Percentiles rank a stretch among this genome's conserved stretches.
Evolutionary conservation across 2,888 invertebrate genomes (phyloP).

Genomic region (Stratiomys singularior): DNA sequence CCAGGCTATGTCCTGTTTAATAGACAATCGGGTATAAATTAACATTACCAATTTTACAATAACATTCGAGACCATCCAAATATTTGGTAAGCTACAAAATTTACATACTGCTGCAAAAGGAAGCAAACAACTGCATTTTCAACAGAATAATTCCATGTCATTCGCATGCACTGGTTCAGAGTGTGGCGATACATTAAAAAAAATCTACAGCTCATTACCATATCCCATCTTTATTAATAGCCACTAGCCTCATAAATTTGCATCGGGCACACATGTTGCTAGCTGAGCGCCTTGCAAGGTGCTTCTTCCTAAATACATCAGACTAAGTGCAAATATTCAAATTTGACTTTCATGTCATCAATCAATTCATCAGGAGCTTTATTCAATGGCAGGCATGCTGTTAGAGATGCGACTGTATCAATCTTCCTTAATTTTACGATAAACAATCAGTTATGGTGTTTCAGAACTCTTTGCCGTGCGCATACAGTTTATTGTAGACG

Average conservation of each 20-base stretch:
- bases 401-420: slow-evolving; percentile 12
- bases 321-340: slow-evolving; percentile 27
- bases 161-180: not conserved
- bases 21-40: no score
- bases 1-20: no score
- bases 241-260: slow-evolving; percentile 17
- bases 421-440: not conserved
- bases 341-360: slow-evolving; percentile 27
- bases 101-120: not conserved
- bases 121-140: not conserved
- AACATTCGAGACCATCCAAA: no score
- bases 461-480: no score
- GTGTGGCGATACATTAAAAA: not conserved
- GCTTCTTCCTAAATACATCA: slow-evolving; percentile 5
- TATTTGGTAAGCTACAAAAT: no score
- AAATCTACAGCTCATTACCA: slow-evolving; percentile 3
- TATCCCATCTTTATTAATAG: slow-evolving; percentile 15
- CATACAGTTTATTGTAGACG: no score
- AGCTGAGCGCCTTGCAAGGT: slow-evolving; percentile 25
- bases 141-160: not conserved
- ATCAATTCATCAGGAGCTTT: slow-evolving; percentile 1
- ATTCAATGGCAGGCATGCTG: not conserved
- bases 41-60: no score
- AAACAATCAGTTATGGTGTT: no score
- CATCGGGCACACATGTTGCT: slow-evolving; percentile 17